Base-by-base conservation (phyloP, 2,113 vertebrate genomes). In the Dicentrarchus labrax region DNA sequence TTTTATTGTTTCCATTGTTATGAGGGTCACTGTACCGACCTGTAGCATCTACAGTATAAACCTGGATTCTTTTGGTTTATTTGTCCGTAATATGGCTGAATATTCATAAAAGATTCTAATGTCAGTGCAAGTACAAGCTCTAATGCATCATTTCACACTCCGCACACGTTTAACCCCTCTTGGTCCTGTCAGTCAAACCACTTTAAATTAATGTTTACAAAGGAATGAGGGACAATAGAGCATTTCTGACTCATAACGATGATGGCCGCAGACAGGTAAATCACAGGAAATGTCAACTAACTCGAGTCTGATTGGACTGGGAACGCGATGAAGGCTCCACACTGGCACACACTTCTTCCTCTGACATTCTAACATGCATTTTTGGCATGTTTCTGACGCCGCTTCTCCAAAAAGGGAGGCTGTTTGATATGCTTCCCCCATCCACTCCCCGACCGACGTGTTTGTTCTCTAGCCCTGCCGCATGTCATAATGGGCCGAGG, bases 401-500 rank as follows among this genome's bases (percentile, higher is more conserved):
- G 16, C 64, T 19, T 60, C 67, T 72, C 64, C 30, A 61, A 72
- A 15, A 72, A 61, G 70, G 30, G 7, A 39, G 62, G 3, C 78
- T 74, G 53, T 70, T 91, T 88, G 86, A 87, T 77, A 86, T 88
- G 72, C 85, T 47, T 38, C 54, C 41, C 45, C 66, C 38, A 65
- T 72, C 76, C 38, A 30, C 30, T 78, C 72, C 64, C 64, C 16
- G 36, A 57, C 69, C 76, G 39, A 9, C 8, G 24, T 72, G 69
- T 82, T 90, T 86, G 81, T 86, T 88, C 80, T 80, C 73, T 15
- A 36, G 72, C 65, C 62, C 73, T 51, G 86, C 82, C 43, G 59
- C 80, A 47, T 88, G 85, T 89, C 90, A 91, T 91, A 89, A 92
- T 91, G 85, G 80, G 80, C 82, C 39, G 53, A 78, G 79, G 81